Conservation (phyloP, 2,888 invertebrate species). For the Drosophila vallismaia region DNA sequence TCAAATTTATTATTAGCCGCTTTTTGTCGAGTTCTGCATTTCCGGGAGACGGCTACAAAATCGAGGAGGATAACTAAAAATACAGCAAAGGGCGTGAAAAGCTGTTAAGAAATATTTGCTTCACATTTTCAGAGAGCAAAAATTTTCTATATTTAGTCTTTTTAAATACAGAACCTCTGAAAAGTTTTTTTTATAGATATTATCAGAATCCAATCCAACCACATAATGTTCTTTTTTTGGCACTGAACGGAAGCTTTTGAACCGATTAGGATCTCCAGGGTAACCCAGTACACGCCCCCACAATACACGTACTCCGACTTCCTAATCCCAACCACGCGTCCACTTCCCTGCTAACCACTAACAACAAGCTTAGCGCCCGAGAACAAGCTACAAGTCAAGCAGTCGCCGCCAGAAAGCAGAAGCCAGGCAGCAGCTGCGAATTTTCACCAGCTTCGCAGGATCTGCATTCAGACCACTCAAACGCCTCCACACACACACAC, state of each 20-base stretch:
- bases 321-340: background rate
- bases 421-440: conserved; percentile 39
- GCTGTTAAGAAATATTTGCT: background rate
- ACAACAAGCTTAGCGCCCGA: conserved; percentile 69
- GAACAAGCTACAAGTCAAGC: conserved; percentile 71
- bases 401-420: conserved; percentile 35
- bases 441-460: conserved; percentile 30
- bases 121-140: no score
- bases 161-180: no score
- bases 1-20: conserved; percentile 24
- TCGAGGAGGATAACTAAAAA: background rate
- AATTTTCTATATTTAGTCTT: no score
- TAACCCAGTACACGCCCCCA: background rate
- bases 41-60: background rate
- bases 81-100: background rate
- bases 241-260: conserved; percentile 1
- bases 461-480: conserved; percentile 28
- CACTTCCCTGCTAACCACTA: conserved; percentile 48
- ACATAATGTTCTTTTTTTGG: background rate
- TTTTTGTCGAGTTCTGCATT: conserved; percentile 10
- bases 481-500: conserved; percentile 7
- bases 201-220: background rate
- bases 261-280: conserved; percentile 34
- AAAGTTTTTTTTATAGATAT: no score
- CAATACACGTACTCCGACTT: background rate